These are phyloP conservation scores for Gastrophysa polygoni DNA, from an alignment of 2,888 invertebrate genomes.

Conservation along the genomic window DNA sequence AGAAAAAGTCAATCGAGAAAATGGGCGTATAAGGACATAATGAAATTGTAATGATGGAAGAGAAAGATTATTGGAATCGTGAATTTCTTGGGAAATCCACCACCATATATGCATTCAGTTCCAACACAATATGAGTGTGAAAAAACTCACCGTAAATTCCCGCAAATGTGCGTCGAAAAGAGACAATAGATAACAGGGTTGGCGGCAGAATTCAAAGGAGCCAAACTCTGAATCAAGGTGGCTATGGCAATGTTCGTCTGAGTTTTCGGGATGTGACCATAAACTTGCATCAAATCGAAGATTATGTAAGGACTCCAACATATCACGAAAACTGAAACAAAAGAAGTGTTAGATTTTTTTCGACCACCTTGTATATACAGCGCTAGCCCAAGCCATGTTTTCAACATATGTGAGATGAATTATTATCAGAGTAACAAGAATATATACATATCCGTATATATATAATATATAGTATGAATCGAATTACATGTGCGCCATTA, in stretches of 20 bases:
- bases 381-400: too few relatives aligned
- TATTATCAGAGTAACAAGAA: too few relatives aligned
- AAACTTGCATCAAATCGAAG: conserved; percentile 91
- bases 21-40: too few relatives aligned
- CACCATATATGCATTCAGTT: too few relatives aligned
- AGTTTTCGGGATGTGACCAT: conserved; percentile 79
- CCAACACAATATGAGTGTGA: background rate
- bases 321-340: conserved; percentile 82
- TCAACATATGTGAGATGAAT: too few relatives aligned
- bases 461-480: too few relatives aligned
- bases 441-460: too few relatives aligned
- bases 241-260: conserved; percentile 85
- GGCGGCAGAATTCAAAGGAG: conserved; percentile 92
- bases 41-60: too few relatives aligned
- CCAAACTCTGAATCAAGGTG: conserved; percentile 92
- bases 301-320: conserved; percentile 98
- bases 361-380: background rate
- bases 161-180: conserved; percentile 89
- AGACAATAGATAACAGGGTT: conserved; percentile 95
- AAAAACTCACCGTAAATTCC: conserved; percentile 75
- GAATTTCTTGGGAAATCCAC: too few relatives aligned
- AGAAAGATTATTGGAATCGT: too few relatives aligned
- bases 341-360: background rate
- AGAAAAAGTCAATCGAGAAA: too few relatives aligned
- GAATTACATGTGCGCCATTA: too few relatives aligned